A percentile compares a stretch with the other conserved stretches of the same genome.
These are phyloP conservation scores for Aradus depressus DNA, from an alignment of 2,888 invertebrate species.

Conservation along the genomic window DNA sequence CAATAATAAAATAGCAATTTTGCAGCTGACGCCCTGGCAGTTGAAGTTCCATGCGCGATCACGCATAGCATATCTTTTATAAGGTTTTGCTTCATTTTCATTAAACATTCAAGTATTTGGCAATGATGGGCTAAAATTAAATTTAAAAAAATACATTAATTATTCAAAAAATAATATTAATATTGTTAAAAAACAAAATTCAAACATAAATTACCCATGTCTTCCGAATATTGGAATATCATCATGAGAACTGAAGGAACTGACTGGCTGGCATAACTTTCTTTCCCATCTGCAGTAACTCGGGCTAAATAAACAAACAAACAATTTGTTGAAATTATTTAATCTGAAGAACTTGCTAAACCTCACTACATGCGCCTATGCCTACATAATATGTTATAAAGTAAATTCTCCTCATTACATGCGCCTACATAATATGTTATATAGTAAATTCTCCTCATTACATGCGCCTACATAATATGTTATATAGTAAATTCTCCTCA, in stretches of 20 bases:
- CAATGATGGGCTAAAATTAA: slow-evolving; percentile 73
- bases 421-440: too few species aligned
- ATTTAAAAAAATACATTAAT: slow-evolving; percentile 1
- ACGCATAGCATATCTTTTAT: slow-evolving; percentile 90
- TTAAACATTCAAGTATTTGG: slow-evolving; percentile 88
- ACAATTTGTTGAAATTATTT: too few species aligned
- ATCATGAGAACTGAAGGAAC: slow-evolving; percentile 92
- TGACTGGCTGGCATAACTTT: slow-evolving; percentile 71
- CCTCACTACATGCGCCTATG: too few species aligned
- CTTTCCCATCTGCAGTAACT: slow-evolving; percentile 58
- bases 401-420: too few species aligned
- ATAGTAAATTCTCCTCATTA: not conserved
- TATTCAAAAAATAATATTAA: not conserved
- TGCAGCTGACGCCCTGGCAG: slow-evolving; percentile 87
- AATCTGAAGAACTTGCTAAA: too few species aligned
- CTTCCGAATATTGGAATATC: slow-evolving; percentile 85
- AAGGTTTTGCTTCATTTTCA: slow-evolving; percentile 83
- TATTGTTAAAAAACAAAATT: not conserved
- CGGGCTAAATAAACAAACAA: slow-evolving; percentile 49
- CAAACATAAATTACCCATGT: slow-evolving; percentile 72
- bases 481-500: too few species aligned
- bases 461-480: too few species aligned
- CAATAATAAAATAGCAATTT: slow-evolving; percentile 97
- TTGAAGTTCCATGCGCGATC: slow-evolving; percentile 91
- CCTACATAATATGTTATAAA: too few species aligned